A percentile compares a stretch with the other conserved stretches of the same genome.
Evolutionary conservation across 64 coral and sea anemone genomes (phyloP).

Genomic region (Actinia equina): DNA sequence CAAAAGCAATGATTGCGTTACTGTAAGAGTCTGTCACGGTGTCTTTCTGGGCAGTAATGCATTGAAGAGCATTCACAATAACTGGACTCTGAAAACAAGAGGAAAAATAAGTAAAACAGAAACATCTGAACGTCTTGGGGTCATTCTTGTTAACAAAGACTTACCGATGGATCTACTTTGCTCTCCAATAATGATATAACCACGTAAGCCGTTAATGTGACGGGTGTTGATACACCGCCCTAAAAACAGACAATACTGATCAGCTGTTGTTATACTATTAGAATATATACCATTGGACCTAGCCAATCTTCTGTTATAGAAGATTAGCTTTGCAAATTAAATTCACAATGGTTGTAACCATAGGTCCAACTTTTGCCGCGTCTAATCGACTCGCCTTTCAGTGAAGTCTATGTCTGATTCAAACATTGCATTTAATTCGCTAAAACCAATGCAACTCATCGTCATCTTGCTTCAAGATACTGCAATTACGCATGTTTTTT

Average conservation of each 20-base stretch:
- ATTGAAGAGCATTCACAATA: conserved; percentile 13
- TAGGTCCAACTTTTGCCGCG: too few relatives aligned
- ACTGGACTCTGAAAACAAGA: not conserved
- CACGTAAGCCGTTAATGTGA: conserved; percentile 52
- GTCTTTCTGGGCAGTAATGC: conserved; percentile 17
- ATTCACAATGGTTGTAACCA: too few relatives aligned
- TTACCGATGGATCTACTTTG: conserved; percentile 26
- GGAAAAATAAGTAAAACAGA: not conserved
- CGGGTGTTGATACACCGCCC: conserved; percentile 42
- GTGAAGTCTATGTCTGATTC: too few relatives aligned
- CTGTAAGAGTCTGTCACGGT: conserved; percentile 30
- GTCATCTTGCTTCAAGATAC: too few relatives aligned
- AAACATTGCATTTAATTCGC: too few relatives aligned
- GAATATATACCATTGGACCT: too few relatives aligned
- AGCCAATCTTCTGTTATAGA: too few relatives aligned
- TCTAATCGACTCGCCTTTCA: too few relatives aligned
- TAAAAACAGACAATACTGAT: not conserved
- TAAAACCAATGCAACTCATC: too few relatives aligned
- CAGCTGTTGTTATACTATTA: too few relatives aligned
- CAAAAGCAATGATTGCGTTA: conserved; percentile 41
- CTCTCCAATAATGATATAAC: conserved; percentile 46
- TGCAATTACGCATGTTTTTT: too few relatives aligned
- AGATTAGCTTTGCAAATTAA: too few relatives aligned
- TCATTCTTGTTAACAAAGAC: not conserved
- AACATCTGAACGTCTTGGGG: not conserved